These are phyloP conservation scores for Drosophila melanosoma DNA, from an alignment of 2,888 invertebrate species.

Conservation along the genomic window DNA sequence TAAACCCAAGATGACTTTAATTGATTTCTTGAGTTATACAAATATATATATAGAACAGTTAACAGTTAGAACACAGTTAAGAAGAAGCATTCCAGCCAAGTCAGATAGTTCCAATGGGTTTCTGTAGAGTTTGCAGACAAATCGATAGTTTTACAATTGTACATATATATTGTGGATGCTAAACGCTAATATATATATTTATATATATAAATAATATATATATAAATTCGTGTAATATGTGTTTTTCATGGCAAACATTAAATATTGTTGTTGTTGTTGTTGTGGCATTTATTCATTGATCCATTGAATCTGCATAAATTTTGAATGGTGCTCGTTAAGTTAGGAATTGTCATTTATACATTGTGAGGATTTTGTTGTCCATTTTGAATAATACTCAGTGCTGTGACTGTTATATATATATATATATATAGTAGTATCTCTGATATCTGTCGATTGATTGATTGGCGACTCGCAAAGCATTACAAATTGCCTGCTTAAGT, in stretches of 20 bases:
- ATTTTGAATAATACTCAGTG: conserved; percentile 14
- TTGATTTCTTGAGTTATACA: neutral
- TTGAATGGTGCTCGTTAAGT: neutral
- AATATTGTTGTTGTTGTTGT: neutral
- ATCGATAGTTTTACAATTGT: neutral
- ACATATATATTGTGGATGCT: neutral
- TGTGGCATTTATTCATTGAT: neutral
- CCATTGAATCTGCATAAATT: conserved; percentile 2
- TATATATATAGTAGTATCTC: conserved; percentile 15
- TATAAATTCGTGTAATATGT: neutral
- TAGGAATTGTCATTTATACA: neutral
- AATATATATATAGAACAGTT: too few relatives aligned
- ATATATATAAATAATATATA: neutral
- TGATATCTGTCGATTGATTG: conserved; percentile 49
- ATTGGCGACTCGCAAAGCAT: conserved; percentile 55
- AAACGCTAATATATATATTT: neutral
- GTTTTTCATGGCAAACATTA: neutral
- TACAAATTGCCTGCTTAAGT: conserved; percentile 57
- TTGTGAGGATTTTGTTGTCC: conserved; percentile 14
- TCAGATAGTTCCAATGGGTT: too few relatives aligned
- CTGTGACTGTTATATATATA: neutral
- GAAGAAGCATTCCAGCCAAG: neutral
- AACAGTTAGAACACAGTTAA: neutral
- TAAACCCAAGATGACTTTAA: neutral
- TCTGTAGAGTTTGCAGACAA: neutral